A percentile compares a stretch with the other conserved stretches of the same genome.
Evolutionary conservation across 2,797 vertebrate genomes (phyloP).

Genomic region (Tadarida brasiliensis): DNA sequence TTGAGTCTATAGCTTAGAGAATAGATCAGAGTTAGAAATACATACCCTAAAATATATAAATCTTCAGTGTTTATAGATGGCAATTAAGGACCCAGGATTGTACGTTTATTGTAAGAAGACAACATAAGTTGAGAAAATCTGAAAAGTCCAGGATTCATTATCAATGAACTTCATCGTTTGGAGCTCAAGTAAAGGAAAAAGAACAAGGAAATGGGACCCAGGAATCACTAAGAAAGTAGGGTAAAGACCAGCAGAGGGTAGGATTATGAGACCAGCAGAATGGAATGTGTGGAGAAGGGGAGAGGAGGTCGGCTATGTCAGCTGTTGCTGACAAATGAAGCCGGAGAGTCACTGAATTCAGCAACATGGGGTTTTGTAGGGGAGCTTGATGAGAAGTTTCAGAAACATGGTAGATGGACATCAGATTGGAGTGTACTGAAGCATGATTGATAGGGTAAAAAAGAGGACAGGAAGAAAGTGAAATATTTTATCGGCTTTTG

Average conservation of each 20-base stretch:
- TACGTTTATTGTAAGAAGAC: background rate
- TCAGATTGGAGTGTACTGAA: background rate
- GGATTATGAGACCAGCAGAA: background rate
- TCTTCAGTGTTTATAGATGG: background rate
- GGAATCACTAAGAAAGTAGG: background rate
- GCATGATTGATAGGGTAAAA: background rate
- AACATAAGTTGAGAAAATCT: background rate
- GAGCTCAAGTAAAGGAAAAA: constrained; percentile 23
- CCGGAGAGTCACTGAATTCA: background rate
- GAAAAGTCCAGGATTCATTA: background rate
- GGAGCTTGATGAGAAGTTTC: constrained; percentile 15
- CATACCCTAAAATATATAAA: background rate
- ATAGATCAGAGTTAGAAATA: background rate
- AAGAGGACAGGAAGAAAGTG: background rate
- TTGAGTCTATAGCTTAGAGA: background rate
- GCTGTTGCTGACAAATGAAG: background rate
- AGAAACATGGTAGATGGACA: background rate
- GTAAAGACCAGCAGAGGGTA: background rate
- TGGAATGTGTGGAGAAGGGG: background rate
- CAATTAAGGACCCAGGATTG: background rate
- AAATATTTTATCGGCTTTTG: background rate
- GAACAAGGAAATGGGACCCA: background rate
- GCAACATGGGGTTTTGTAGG: background rate
- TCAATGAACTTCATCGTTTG: background rate
- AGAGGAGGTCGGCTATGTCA: background rate